Conservation (phyloP, 2,113 vertebrate species). For the Noturus placidus region DNA sequence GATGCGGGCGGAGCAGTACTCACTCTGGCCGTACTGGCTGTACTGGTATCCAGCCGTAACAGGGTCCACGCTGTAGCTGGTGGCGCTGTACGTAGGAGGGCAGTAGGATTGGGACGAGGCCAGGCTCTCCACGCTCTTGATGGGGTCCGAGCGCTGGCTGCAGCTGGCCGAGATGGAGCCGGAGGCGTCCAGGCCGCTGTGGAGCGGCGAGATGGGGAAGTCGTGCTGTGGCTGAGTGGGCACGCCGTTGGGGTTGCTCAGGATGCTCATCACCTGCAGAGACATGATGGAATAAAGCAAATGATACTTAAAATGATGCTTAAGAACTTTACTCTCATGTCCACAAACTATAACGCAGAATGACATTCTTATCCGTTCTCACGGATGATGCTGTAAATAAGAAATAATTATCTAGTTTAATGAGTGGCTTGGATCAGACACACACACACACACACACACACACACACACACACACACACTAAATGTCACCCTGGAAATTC, state of each 20-base stretch:
- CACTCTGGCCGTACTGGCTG: conserved; percentile 95
- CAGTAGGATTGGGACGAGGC: conserved; percentile 98
- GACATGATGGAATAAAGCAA: conserved; percentile 35
- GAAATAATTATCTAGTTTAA: not conserved
- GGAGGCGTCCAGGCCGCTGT: conserved; percentile 87
- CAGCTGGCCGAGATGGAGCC: conserved; percentile 97
- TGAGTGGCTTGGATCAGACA: not conserved
- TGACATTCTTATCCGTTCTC: not conserved
- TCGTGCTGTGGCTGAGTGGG: conserved; percentile 91
- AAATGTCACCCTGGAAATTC: not conserved
- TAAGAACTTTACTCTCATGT: not conserved
- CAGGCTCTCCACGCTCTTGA: conserved; percentile 95
- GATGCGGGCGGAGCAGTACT: conserved; percentile 62
- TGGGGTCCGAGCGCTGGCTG: conserved; percentile 94
- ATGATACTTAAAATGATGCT: not conserved
- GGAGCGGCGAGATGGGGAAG: conserved; percentile 97
- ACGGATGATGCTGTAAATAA: not conserved
- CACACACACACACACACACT: not conserved
- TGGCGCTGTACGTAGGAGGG: conserved; percentile 96
- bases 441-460: too few species aligned
- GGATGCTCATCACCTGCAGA: conserved; percentile 94
- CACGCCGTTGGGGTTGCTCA: conserved; percentile 90
- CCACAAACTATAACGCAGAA: not conserved
- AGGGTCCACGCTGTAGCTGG: conserved; percentile 97
- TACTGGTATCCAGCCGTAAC: conserved; percentile 96